Evolutionary conservation across 2,888 invertebrate species (phyloP), one percentile per base, ranked within the genome.

Genomic region (Pocota personata): DNA sequence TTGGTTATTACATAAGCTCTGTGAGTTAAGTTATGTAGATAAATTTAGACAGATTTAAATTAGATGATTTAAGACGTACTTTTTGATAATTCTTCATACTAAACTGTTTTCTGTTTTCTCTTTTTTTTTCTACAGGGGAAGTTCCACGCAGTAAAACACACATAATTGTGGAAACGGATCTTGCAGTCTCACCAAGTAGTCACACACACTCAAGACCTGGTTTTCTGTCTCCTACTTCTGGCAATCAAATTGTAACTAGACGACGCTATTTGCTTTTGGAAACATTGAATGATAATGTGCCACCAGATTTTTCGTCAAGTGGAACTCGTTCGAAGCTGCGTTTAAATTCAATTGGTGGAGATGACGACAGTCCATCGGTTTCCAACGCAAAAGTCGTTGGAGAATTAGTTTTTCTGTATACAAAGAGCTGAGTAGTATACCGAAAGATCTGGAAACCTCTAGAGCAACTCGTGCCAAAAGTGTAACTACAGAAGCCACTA

Each of bases 271-370:
- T 86, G 7, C 58, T 89, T 48, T 76, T 90, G 24, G 90, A 90
- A 30, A 75, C 88, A n/a, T 88, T 89, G 19, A 88, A 88, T 55
- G 90, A 90, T 55, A 82, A 76, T 66, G 19, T 52, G 6, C 71
- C 62, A 4, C 60, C 88, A 1, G 90, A 89, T 76, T 89, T 90
- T 2, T 89, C 90, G 1, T 88, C 90, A 5, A 83, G 75, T 30
- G 80, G 88, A 32, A 90, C 90, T 37, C 88, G 90, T 8, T 89
- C 88, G 3, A 87, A 88, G 46, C 55, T 87, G 19, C 89, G 89
- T 27, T 62, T 87, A 0, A 88, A 88, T 55, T 89, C 89, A 27
- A 82, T 84, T 1, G 89, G 90, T 10, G 88, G 87, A 64, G 89
- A 89, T 0, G 27, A n/a, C 62, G 66, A 87, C 3, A 83, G 60